These are phyloP conservation scores for Dasypogon diadema DNA, from an alignment of 2,888 invertebrate species.

Conservation along the genomic window DNA sequence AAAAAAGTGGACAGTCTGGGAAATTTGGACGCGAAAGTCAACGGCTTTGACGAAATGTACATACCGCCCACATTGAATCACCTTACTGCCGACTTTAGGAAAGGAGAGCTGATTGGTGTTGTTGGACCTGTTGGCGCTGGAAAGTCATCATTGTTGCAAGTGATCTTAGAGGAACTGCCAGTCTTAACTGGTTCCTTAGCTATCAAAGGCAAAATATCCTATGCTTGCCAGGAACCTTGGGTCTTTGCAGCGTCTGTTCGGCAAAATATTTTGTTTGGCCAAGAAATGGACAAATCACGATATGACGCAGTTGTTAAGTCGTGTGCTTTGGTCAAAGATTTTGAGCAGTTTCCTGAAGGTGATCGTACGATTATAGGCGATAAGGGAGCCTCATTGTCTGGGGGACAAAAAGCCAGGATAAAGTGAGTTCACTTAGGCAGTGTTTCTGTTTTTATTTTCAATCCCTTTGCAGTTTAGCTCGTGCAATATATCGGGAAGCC, in stretches of 20 bases:
- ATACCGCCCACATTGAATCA: conserved; percentile 69
- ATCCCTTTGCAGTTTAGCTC: conserved; percentile 56
- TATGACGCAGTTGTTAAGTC: conserved; percentile 67
- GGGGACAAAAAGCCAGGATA: conserved; percentile 79
- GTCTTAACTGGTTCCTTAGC: conserved; percentile 70
- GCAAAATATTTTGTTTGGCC: conserved; percentile 90
- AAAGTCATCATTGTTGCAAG: conserved; percentile 77
- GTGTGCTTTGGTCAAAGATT: conserved; percentile 69
- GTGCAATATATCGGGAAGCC: conserved; percentile 69
- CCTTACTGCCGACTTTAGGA: conserved; percentile 71
- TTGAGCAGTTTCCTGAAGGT: conserved; percentile 71
- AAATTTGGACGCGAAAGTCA: conserved; percentile 2
- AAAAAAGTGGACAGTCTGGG: background rate
- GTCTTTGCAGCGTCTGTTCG: conserved; percentile 81
- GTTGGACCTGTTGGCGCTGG: conserved; percentile 84
- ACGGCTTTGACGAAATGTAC: conserved; percentile 42
- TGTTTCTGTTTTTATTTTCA: background rate
- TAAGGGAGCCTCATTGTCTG: conserved; percentile 73
- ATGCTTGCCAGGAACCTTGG: conserved; percentile 90
- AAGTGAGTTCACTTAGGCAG: conserved; percentile 62
- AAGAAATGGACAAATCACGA: conserved; percentile 60
- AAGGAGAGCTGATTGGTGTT: conserved; percentile 75
- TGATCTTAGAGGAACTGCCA: conserved; percentile 80
- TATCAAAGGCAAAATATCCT: conserved; percentile 76
- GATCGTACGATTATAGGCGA: conserved; percentile 74